Evolutionary conservation across 92 coral and sea anemone species (phyloP).

Genomic region (Zoanthus sansibaricus): DNA sequence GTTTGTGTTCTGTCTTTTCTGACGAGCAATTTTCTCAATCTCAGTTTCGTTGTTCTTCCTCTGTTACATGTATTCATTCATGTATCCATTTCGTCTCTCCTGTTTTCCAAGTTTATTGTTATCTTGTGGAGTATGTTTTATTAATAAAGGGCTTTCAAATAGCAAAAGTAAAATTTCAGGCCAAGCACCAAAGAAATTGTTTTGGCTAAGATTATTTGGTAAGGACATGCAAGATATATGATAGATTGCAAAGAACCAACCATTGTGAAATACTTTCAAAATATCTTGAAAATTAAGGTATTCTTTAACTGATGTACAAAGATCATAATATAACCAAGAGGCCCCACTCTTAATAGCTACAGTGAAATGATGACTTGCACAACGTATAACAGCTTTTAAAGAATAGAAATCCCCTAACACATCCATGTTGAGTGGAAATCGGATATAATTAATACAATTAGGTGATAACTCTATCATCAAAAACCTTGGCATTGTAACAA

Average conservation of each 20-base stretch:
- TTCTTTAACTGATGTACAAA: neutral
- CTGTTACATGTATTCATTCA: neutral
- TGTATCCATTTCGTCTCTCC: neutral
- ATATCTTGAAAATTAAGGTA: neutral
- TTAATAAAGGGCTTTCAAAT: conserved; percentile 4
- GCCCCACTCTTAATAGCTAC: conserved; percentile 3
- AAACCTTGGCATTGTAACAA: conserved; percentile 4
- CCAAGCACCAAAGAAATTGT: neutral
- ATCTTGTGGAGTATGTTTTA: neutral
- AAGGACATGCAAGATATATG: neutral
- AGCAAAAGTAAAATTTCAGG: neutral
- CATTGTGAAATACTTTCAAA: neutral
- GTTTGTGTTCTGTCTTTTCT: conserved; percentile 32
- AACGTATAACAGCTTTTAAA: conserved; percentile 3
- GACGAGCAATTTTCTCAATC: conserved; percentile 19
- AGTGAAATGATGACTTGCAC: neutral
- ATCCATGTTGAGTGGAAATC: conserved; percentile 1
- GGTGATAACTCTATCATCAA: neutral
- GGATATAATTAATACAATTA: neutral
- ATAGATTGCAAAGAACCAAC: conserved; percentile 2
- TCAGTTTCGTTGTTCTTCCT: conserved; percentile 27
- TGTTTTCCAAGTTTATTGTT: neutral
- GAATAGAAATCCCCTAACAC: conserved; percentile 5
- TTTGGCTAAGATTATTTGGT: neutral
- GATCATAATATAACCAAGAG: conserved; percentile 3